Evolutionary conservation across 1,140 invertebrate genomes (phyloP).

Genomic region (Gonatopus flavifemur): DNA sequence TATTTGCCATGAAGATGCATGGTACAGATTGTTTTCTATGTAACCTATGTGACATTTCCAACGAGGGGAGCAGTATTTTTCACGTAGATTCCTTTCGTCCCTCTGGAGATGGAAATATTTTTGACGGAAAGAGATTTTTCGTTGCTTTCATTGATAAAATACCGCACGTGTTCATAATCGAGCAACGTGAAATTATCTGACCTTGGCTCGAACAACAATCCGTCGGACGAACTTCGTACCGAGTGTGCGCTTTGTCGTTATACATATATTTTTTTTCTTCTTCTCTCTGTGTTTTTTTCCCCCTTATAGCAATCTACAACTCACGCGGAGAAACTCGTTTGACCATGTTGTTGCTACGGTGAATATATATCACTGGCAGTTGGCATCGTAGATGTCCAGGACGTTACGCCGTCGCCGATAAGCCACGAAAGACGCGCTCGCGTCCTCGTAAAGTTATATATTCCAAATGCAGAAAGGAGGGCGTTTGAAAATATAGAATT

Average conservation of each 20-base stretch:
- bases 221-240: constrained; percentile 2
- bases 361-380: constrained; percentile 18
- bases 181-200: not conserved
- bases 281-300: not conserved
- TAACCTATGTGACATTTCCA: too few species aligned
- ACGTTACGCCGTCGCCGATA: constrained; percentile 22
- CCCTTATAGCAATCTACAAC: constrained; percentile 11
- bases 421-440: constrained; percentile 12
- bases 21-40: not conserved
- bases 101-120: too few species aligned
- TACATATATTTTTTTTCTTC: not conserved
- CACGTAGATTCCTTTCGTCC: too few species aligned
- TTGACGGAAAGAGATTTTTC: too few species aligned
- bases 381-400: not conserved
- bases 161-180: constrained; percentile 7
- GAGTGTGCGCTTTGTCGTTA: not conserved
- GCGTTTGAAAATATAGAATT: too few species aligned
- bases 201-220: constrained; percentile 1
- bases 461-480: too few species aligned
- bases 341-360: not conserved
- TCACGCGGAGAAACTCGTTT: constrained; percentile 17
- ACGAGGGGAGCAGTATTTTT: too few species aligned
- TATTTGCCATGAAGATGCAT: constrained; percentile 15
- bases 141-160: constrained; percentile 12
- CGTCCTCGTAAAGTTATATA: not conserved